Base-by-base conservation (phyloP, 2,113 vertebrate species). In the Trinectes maculatus region DNA sequence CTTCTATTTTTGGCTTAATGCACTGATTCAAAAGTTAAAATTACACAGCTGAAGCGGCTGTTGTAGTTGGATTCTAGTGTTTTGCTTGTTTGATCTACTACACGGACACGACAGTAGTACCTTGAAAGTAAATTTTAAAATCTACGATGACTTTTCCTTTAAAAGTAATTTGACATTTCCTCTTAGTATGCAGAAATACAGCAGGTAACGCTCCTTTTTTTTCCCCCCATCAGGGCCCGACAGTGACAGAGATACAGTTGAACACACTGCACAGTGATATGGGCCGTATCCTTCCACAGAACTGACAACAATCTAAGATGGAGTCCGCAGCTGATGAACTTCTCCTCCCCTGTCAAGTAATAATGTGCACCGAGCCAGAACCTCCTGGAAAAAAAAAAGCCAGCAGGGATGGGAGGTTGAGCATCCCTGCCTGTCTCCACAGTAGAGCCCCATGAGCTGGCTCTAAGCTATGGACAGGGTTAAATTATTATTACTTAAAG, bases 281-380 rank as follows among this genome's bases (percentile, higher is more conserved):
- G 48, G 71, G 56, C 63, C 60, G 40, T 54, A 68, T 80, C 70
- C 70, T 58, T 61, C 71, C 49, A 39, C 22, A 36, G 47, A 63
- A 57, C 72, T 60, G 73, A 76, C 83, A 74, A 81, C 78, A 67
- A 74, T 82, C 68, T 71, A 53, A 84, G 64, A 80, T 82, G 65
- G 76, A 75, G 76, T 68, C 61, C 42, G 43, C 61, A 62, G 74
- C 83, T 82, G 74, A 79, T 82, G 80, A 84, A 77, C 65, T 79
- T 71, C 73, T 66, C 75, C 67, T 70, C 39, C 74, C 51, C 65
- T 69, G 48, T 48, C 36, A 63, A 80, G 70, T 77, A 79, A 89
- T 85, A 79, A 77, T 3, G 10, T 71, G 71, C 69, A 49, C 70
- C 79, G 74, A 87, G 71, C 71, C 75, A 77, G 68, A 84, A 82